Conservation (phyloP, 2,797 vertebrate species). For the Pseudochirops cupreus region DNA sequence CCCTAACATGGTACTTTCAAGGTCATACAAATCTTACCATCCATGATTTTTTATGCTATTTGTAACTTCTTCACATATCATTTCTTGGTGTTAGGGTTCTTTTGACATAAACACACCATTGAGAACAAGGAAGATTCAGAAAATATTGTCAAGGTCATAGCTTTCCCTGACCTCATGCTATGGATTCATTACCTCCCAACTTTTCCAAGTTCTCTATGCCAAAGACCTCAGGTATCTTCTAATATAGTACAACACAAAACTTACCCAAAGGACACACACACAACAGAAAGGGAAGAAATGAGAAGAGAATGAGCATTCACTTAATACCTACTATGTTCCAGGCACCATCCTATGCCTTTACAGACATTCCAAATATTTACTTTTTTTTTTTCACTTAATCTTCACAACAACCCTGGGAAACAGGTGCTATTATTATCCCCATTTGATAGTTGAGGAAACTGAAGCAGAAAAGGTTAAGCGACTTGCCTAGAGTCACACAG, state of each 20-base stretch:
- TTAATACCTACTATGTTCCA: too few species aligned
- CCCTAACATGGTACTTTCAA: too few species aligned
- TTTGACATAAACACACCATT: too few species aligned
- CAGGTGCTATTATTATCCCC: background rate
- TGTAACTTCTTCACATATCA: background rate
- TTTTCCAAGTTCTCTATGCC: background rate
- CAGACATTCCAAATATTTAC: too few species aligned
- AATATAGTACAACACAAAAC: too few species aligned
- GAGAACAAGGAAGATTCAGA: too few species aligned
- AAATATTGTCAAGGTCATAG: background rate
- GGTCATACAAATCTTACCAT: background rate
- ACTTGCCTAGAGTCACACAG: too few species aligned
- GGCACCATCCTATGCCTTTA: too few species aligned
- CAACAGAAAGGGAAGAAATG: too few species aligned
- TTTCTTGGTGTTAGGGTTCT: background rate
- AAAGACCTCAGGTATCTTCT: background rate
- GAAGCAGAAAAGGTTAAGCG: too few species aligned
- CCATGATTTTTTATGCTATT: background rate
- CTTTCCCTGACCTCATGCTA: background rate
- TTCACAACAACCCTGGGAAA: background rate
- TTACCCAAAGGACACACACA: too few species aligned
- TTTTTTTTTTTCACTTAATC: background rate
- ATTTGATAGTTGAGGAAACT: background rate
- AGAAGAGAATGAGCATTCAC: too few species aligned
- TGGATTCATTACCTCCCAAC: slow-evolving; percentile 6